phyloP scores from a whole-genome alignment of 2,797 vertebrate species.

The Sciurus carolinensis region DNA sequence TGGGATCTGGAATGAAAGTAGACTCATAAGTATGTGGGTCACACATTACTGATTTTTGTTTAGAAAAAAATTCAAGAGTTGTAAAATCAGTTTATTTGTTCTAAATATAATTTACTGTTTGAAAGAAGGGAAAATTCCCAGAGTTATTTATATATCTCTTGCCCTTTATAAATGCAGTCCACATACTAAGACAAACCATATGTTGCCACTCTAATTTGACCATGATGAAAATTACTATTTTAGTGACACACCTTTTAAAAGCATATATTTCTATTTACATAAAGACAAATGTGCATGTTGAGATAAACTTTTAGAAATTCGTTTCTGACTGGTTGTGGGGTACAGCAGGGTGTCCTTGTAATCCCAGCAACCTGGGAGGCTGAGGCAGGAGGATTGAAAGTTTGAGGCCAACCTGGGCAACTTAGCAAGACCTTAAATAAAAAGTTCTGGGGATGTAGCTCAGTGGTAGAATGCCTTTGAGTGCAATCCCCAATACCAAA shows the following conservation, averaged over 20 bases:
- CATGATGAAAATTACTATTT: slow-evolving; percentile 70
- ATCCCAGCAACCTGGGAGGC: too few species aligned
- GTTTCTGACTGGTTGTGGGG: neutral
- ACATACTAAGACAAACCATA: slow-evolving; percentile 51
- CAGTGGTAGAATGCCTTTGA: too few species aligned
- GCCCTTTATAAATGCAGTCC: slow-evolving; percentile 63
- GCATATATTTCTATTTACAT: slow-evolving; percentile 28
- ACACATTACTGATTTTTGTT: slow-evolving; percentile 59
- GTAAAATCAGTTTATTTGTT: slow-evolving; percentile 60
- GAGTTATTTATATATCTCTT: neutral
- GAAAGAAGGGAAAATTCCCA: slow-evolving; percentile 24
- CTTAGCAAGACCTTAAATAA: neutral
- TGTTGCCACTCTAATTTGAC: slow-evolving; percentile 19
- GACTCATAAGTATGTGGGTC: slow-evolving; percentile 35
- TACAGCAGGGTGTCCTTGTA: too few species aligned
- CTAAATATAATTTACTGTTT: neutral
- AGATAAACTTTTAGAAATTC: slow-evolving; percentile 21
- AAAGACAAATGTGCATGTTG: slow-evolving; percentile 57
- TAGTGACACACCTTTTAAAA: slow-evolving; percentile 50
- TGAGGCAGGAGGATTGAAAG: too few species aligned
- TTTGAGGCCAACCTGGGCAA: too few species aligned
- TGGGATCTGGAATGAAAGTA: slow-evolving; percentile 62
- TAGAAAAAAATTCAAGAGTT: slow-evolving; percentile 47
- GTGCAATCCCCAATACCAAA: too few species aligned
- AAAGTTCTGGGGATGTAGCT: too few species aligned